Base-by-base conservation (phyloP, 2,797 vertebrate species). In the Buphagus erythrorhynchus region DNA sequence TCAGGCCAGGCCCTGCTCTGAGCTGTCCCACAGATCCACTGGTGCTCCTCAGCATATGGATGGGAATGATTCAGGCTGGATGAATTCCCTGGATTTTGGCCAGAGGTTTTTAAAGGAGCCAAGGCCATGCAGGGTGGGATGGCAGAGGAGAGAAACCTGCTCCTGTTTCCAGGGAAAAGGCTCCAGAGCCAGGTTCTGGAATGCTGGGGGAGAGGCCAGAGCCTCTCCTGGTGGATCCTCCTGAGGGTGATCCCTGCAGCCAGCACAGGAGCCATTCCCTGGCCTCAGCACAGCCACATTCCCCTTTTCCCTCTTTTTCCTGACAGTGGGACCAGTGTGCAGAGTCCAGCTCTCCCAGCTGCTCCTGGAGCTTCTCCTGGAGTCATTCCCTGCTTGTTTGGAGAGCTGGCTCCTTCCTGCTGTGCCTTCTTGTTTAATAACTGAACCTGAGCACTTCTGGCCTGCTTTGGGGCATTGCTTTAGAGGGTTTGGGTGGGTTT, bases 61-160 rank as follows among this genome's bases (percentile, higher is more conserved):
- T 68, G 79, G 72, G 86, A 84, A 90, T 94, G 91, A 94, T 88
- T 90, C 90, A 94, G 76, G 36, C 94, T 74, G 61, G 49, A 78
- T 68, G 59, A 80, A 77, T 75, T 61, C 91, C 88, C 61, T 95
- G 94, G 88, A 49, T 51, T 84, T 65, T 26, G 0, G 33, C 95
- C 92, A 95, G 77, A 57, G 43, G 38, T 80, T 88, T 58, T 86
- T 54, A 46, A 80, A 78, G 77, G 77, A 86, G 28, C 69, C 46
- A 33, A 88, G 55, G 58, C 4, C 14, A 0, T 10, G 51, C 69
- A 57, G 86, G 77, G 51, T 78, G 88, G 85, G 92, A 45, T 65
- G 82, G 75, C 52, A 94, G 58, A 2, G 3, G 66, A 40, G 80
- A 78, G 55, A 40, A 78, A 43, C n/a, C 51, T 40, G 42, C 73